Evolutionary conservation across 2,888 invertebrate genomes (phyloP).

Genomic region (Rhyacophila evoluta): DNA sequence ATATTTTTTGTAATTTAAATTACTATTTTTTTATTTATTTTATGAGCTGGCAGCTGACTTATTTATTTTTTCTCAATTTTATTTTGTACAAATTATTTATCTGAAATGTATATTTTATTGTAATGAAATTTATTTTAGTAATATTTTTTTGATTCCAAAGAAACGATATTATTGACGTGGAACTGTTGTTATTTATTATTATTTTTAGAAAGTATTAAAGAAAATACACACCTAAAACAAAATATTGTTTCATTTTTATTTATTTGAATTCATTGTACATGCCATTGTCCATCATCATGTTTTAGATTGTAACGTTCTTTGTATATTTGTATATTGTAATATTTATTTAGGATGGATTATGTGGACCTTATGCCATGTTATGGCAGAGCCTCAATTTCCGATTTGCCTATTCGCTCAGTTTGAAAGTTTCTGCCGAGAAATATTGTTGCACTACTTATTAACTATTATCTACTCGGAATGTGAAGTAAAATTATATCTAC

Average conservation of each 20-base stretch:
- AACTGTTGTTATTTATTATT: constrained; percentile 9
- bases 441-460: no score
- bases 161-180: constrained; percentile 9
- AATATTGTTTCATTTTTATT: not conserved
- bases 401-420: no score
- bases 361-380: no score
- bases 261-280: no score
- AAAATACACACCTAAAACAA: not conserved
- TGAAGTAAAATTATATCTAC: no score
- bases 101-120: not conserved
- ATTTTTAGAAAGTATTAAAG: constrained; percentile 7
- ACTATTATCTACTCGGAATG: no score
- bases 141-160: constrained; percentile 11
- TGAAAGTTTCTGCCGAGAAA: no score
- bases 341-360: no score
- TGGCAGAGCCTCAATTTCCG: no score
- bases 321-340: no score
- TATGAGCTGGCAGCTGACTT: not conserved
- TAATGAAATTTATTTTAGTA: constrained; percentile 8
- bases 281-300: no score
- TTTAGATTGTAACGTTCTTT: no score
- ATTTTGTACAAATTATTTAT: constrained; percentile 8
- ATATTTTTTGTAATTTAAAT: constrained; percentile 5
- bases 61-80: constrained; percentile 3
- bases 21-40: constrained; percentile 13